These are phyloP conservation scores for Notocelia uddmanniana DNA, from an alignment of 2,888 invertebrate species.

Conservation along the genomic window DNA sequence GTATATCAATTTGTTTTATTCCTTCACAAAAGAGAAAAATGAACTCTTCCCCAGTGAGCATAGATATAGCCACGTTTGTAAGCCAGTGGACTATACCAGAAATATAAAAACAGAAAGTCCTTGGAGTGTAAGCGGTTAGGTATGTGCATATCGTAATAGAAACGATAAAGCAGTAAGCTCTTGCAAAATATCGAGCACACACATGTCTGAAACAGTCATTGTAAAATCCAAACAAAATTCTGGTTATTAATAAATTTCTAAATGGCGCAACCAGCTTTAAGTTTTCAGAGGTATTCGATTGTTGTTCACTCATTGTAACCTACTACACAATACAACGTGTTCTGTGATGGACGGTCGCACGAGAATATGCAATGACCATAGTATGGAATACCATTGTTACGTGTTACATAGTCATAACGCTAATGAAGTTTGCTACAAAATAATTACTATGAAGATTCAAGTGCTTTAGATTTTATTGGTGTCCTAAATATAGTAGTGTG, in stretches of 20 bases:
- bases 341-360: background rate
- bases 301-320: background rate
- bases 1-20: background rate
- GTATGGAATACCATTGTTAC: background rate
- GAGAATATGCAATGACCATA: background rate
- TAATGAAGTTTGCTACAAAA: background rate
- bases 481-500: background rate
- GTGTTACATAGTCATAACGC: background rate
- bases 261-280: background rate
- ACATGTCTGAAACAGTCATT: conserved; percentile 8
- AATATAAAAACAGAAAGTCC: background rate
- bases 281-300: background rate
- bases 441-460: background rate
- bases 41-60: conserved; percentile 13
- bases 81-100: background rate
- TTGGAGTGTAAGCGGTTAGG: too few species aligned
- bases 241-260: conserved; percentile 9
- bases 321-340: background rate
- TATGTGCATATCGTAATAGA: background rate
- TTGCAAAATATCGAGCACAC: background rate
- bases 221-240: conserved; percentile 21
- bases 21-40: conserved; percentile 5
- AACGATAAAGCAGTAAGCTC: background rate
- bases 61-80: conserved; percentile 3
- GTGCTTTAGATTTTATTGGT: background rate